phyloP scores from a whole-genome alignment of 2,113 vertebrate species.

The Himantopus leucocephalus region DNA sequence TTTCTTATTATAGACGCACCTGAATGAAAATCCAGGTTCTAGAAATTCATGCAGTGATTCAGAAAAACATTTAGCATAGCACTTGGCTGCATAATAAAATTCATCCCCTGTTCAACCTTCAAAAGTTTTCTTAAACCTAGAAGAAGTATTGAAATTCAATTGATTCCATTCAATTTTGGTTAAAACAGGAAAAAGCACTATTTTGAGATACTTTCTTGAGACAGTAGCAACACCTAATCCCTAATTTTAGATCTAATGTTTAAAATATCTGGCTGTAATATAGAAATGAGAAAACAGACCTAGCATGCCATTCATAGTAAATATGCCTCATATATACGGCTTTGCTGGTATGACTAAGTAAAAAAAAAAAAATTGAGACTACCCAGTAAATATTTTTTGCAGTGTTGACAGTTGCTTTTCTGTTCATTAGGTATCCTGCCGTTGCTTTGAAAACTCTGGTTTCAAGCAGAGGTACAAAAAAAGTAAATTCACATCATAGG shows the following conservation, averaged over 20 bases:
- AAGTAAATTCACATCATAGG: background rate
- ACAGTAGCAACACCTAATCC: background rate
- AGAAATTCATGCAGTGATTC: background rate
- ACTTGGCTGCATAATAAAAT: background rate
- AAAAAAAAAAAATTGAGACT: background rate
- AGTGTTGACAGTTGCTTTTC: background rate
- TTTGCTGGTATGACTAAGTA: background rate
- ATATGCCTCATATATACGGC: background rate
- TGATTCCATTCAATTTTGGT: background rate
- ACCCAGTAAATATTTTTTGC: background rate
- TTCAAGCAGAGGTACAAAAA: background rate
- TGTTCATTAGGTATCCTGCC: background rate
- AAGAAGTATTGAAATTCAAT: background rate
- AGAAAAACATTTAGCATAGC: background rate
- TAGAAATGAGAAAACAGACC: background rate
- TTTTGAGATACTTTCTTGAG: background rate
- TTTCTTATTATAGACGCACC: background rate
- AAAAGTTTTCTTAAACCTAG: background rate
- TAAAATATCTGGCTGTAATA: background rate
- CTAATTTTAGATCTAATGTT: background rate
- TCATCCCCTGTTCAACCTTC: background rate
- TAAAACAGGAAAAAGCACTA: background rate
- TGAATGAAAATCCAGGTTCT: background rate
- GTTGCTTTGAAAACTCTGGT: background rate
- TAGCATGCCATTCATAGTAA: background rate